A percentile compares a stretch with the other conserved stretches of the same genome.
These are phyloP conservation scores for Piaya cayana DNA, from an alignment of 2,113 vertebrate genomes.

Conservation along the genomic window DNA sequence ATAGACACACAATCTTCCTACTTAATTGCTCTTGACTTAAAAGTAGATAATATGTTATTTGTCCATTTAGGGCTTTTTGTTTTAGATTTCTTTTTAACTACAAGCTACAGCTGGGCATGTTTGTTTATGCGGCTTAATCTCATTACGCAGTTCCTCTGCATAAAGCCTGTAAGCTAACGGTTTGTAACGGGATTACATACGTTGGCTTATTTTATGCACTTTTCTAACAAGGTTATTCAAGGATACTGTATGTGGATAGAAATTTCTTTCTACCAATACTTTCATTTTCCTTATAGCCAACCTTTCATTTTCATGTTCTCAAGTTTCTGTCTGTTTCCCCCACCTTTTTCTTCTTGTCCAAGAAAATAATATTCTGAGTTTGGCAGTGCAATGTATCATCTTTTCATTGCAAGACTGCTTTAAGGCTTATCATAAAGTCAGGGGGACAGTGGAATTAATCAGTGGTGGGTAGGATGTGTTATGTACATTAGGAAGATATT, in stretches of 20 bases:
- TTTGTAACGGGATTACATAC: conserved; percentile 71
- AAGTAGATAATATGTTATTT: neutral
- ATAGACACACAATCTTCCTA: neutral
- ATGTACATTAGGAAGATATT: too few relatives aligned
- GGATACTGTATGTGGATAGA: neutral
- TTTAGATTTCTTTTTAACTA: neutral
- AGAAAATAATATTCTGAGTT: neutral
- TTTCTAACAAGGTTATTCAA: conserved; percentile 70
- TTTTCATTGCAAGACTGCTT: neutral
- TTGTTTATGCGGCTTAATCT: conserved; percentile 65
- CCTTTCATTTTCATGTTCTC: neutral
- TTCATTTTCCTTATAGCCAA: neutral
- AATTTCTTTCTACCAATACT: neutral
- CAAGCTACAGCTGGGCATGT: neutral
- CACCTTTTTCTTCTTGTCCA: neutral
- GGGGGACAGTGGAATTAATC: too few relatives aligned
- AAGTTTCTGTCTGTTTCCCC: neutral
- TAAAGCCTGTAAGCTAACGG: conserved; percentile 45
- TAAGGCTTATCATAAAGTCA: conserved; percentile 8
- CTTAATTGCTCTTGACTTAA: conserved; percentile 23
- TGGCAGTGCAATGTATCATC: neutral
- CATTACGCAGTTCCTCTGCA: conserved; percentile 64
- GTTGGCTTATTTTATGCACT: conserved; percentile 11
- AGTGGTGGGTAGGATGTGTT: too few relatives aligned
- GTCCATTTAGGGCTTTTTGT: conserved; percentile 26